Percentiles rank a stretch among this genome's conserved stretches.
Evolutionary conservation across 2,113 vertebrate genomes (phyloP).

Genomic region (Austrofundulus limnaeus): DNA sequence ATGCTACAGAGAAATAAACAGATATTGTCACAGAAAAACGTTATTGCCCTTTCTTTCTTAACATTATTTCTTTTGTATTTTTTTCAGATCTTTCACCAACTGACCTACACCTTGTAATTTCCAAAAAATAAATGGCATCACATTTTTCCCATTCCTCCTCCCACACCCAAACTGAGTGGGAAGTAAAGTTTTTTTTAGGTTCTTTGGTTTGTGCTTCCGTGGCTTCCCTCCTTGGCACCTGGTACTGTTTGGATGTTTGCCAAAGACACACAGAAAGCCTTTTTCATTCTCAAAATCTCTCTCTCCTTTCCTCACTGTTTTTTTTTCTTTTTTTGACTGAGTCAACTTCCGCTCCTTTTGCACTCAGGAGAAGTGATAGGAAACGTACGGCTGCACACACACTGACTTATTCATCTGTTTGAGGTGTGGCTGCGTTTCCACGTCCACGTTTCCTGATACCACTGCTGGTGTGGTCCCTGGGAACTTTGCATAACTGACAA

Average conservation of each 20-base stretch:
- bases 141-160: slow-evolving; percentile 21
- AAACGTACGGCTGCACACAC: slow-evolving; percentile 8
- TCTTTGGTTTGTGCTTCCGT: slow-evolving; percentile 52
- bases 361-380: slow-evolving; percentile 34
- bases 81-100: background rate
- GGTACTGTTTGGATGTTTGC: slow-evolving; percentile 49
- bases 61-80: background rate
- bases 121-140: background rate
- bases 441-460: slow-evolving; percentile 3
- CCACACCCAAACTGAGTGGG: slow-evolving; percentile 45
- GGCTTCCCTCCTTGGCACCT: slow-evolving; percentile 62
- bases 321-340: slow-evolving; percentile 10
- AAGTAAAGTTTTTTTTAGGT: slow-evolving; percentile 44
- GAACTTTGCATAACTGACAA: slow-evolving; percentile 62
- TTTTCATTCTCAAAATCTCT: slow-evolving; percentile 49
- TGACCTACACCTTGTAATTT: background rate
- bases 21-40: too few relatives aligned
- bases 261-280: slow-evolving; percentile 49
- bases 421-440: slow-evolving; percentile 26
- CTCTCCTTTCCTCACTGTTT: background rate
- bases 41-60: background rate
- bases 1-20: too few relatives aligned
- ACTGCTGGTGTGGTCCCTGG: slow-evolving; percentile 10
- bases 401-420: slow-evolving; percentile 29
- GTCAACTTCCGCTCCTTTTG: slow-evolving; percentile 30